A percentile compares a stretch with the other conserved stretches of the same genome.
These are phyloP conservation scores for Prionailurus viverrinus DNA, from an alignment of 2,113 vertebrate species.

Conservation along the genomic window DNA sequence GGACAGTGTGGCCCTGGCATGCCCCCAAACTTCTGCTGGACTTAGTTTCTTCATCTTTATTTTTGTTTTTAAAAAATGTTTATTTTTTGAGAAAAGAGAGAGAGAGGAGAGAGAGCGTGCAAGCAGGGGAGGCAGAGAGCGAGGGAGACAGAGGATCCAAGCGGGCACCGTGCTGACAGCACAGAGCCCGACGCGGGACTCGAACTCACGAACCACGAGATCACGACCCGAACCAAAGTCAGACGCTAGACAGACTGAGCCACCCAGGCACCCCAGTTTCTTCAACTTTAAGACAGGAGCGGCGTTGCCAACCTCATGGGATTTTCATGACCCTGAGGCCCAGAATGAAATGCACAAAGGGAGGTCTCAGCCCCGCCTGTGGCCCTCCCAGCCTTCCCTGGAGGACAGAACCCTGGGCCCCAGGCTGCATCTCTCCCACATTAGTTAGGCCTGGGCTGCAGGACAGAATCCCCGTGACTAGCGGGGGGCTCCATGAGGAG, in stretches of 20 bases:
- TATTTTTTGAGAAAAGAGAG: too few relatives aligned
- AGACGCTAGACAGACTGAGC: too few relatives aligned
- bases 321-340: background rate
- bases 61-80: background rate
- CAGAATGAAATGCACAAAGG: fast-evolving
- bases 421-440: background rate
- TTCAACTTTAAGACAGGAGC: background rate
- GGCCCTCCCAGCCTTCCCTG: background rate
- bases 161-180: too few relatives aligned
- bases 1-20: too few relatives aligned
- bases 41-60: background rate
- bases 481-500: fast-evolving
- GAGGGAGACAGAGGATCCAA: too few relatives aligned
- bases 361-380: background rate
- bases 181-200: too few relatives aligned
- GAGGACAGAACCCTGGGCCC: background rate
- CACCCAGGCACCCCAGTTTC: too few relatives aligned
- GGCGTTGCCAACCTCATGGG: fast-evolving
- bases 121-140: too few relatives aligned
- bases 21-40: background rate
- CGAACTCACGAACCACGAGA: too few relatives aligned
- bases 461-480: background rate
- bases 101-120: too few relatives aligned
- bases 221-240: too few relatives aligned
- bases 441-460: background rate